These are phyloP conservation scores for Morinoia aosen DNA, from an alignment of 2,888 invertebrate species.

Conservation along the genomic window DNA sequence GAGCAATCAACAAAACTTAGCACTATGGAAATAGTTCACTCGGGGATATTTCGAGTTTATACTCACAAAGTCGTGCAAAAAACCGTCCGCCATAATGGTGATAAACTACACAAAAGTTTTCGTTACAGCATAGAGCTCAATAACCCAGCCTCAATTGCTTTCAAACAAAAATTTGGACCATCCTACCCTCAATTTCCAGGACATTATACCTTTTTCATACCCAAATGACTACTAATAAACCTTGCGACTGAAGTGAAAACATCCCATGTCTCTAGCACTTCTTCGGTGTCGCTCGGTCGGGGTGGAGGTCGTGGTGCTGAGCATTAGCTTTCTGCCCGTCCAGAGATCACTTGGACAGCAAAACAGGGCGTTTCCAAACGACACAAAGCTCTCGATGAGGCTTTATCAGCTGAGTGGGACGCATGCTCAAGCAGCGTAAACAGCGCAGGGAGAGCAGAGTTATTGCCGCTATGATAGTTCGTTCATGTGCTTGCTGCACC, in stretches of 20 bases:
- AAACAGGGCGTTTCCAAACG: conserved; percentile 28
- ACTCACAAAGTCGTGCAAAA: neutral
- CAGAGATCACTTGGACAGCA: neutral
- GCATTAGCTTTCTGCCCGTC: neutral
- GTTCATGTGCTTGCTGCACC: neutral
- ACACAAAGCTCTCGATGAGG: conserved; percentile 13
- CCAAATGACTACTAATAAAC: neutral
- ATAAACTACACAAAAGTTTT: neutral
- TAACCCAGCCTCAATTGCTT: neutral
- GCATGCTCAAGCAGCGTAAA: neutral
- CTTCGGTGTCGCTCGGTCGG: neutral
- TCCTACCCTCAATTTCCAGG: neutral
- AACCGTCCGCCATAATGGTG: neutral
- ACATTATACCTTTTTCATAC: neutral
- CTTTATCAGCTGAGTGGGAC: neutral
- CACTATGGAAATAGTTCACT: too few species aligned
- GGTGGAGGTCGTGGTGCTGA: neutral
- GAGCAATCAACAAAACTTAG: too few species aligned
- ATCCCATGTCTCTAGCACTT: neutral
- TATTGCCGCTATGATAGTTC: neutral
- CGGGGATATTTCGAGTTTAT: too few species aligned
- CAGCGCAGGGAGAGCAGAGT: neutral
- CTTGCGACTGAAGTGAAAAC: neutral
- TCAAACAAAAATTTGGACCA: neutral
- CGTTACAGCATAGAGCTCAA: neutral